A percentile compares a stretch with the other conserved stretches of the same genome.
phyloP scores from a whole-genome alignment of 2,797 vertebrate genomes.

The Manis javanica region DNA sequence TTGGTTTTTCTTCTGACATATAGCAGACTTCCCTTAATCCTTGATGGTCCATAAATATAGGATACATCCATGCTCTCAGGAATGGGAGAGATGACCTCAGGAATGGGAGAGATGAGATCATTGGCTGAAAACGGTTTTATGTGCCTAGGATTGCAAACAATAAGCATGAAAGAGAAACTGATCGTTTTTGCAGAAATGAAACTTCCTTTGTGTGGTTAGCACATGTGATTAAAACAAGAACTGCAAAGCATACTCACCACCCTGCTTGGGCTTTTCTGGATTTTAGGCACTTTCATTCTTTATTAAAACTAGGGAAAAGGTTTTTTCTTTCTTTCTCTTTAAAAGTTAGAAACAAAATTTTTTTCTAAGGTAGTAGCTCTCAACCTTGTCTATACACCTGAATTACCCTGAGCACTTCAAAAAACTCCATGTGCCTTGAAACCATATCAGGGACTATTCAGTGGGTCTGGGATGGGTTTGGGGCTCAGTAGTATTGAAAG shows the following conservation, averaged over 20 bases:
- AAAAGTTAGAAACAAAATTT: background rate
- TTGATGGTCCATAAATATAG: background rate
- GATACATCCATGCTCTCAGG: background rate
- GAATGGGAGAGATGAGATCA: background rate
- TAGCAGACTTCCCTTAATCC: background rate
- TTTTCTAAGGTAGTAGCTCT: background rate
- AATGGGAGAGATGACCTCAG: background rate
- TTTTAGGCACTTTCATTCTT: conserved; percentile 42
- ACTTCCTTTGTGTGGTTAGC: conserved; percentile 57
- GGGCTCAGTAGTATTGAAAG: background rate
- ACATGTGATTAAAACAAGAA: conserved; percentile 68
- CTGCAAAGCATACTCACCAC: background rate
- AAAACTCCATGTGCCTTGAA: background rate
- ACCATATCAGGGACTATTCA: background rate
- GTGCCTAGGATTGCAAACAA: background rate
- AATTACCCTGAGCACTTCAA: background rate
- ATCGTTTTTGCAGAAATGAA: conserved; percentile 53
- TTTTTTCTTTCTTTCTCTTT: conserved; percentile 10
- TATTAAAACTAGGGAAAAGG: background rate
- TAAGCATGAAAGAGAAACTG: conserved; percentile 56
- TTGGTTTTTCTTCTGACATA: background rate
- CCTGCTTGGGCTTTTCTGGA: conserved; percentile 41
- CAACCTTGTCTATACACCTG: background rate
- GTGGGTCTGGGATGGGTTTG: background rate
- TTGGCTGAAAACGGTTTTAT: background rate